A percentile compares a stretch with the other conserved stretches of the same genome.
Evolutionary conservation across 1,140 invertebrate species (phyloP).

Genomic region (Drosophila insularis): DNA sequence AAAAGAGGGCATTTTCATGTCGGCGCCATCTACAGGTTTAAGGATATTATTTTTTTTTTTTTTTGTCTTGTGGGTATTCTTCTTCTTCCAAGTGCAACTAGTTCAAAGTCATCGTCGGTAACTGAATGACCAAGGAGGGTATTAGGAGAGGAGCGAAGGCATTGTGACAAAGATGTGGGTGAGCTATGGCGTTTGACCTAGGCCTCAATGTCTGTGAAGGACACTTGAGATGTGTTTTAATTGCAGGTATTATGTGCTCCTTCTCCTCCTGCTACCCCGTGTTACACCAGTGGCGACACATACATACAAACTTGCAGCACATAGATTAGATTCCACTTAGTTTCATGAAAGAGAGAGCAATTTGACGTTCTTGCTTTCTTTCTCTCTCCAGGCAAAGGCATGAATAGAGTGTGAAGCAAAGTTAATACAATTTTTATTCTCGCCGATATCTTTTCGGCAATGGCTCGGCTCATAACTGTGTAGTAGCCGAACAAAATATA

Average conservation of each 20-base stretch:
- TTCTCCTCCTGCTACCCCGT: neutral
- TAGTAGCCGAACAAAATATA: neutral
- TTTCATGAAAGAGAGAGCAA: neutral
- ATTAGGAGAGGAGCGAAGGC: too few relatives aligned
- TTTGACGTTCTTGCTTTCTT: neutral
- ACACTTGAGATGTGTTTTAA: slow-evolving; percentile 77
- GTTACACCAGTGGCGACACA: slow-evolving; percentile 13
- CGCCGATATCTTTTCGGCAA: too few relatives aligned
- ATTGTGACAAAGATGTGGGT: neutral
- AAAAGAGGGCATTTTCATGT: neutral
- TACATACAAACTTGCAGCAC: neutral
- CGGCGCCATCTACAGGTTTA: neutral
- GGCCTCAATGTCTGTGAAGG: slow-evolving; percentile 74
- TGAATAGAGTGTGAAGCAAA: too few relatives aligned
- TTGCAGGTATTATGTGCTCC: slow-evolving; percentile 77
- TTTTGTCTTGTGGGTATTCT: neutral
- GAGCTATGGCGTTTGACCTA: slow-evolving; percentile 61
- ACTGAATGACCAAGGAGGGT: neutral
- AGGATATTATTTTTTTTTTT: neutral
- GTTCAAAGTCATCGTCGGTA: slow-evolving; percentile 54
- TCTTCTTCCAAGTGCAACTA: slow-evolving; percentile 44
- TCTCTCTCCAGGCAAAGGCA: neutral
- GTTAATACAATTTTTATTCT: too few relatives aligned
- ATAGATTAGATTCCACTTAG: neutral
- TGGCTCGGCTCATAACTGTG: too few relatives aligned